Conservation (phyloP, 2,113 vertebrate species). For the Pontoporia blainvillei region DNA sequence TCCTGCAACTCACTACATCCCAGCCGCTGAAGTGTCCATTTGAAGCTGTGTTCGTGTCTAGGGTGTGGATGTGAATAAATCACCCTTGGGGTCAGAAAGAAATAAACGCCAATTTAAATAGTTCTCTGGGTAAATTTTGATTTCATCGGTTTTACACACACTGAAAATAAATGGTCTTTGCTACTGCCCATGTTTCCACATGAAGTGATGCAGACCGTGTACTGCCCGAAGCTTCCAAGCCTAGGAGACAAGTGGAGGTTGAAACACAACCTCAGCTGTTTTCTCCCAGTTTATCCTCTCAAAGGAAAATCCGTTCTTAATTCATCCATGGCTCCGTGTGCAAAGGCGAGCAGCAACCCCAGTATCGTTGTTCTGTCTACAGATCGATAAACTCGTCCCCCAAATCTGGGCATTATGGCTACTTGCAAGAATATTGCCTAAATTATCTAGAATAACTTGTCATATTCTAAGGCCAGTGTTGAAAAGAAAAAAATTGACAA, state of each 20-base stretch:
- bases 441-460: neutral
- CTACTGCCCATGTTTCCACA: neutral
- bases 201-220: rapidly evolving
- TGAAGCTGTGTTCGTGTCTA: neutral
- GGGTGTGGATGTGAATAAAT: neutral
- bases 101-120: neutral
- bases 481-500: neutral
- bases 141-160: neutral
- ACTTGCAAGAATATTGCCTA: neutral
- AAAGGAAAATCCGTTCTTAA: neutral
- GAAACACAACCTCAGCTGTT: neutral
- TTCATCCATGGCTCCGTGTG: too few relatives aligned
- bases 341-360: neutral
- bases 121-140: neutral
- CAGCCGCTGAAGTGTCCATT: neutral
- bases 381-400: neutral
- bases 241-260: neutral
- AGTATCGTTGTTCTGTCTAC: rapidly evolving
- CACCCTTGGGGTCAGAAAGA: neutral
- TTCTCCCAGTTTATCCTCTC: neutral
- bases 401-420: neutral
- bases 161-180: neutral
- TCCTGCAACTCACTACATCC: neutral
- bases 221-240: neutral
- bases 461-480: neutral